These are phyloP conservation scores for Sphenopsis melanotis DNA, from an alignment of 2,797 vertebrate species.

Conservation along the genomic window DNA sequence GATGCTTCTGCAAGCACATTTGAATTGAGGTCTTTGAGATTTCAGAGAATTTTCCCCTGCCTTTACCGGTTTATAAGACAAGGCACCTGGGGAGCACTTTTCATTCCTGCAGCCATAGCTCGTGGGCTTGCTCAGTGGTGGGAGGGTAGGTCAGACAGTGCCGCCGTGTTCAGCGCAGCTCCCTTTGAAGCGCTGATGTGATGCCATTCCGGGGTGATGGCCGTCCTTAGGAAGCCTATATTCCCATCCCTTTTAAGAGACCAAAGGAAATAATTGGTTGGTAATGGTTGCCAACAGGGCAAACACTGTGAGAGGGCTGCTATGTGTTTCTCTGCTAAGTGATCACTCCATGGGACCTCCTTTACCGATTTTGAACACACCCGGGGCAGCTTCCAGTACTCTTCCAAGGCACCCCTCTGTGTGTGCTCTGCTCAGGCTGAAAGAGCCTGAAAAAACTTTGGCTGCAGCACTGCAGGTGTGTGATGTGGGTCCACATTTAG, in stretches of 20 bases:
- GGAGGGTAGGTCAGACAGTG: not conserved
- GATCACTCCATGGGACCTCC: not conserved
- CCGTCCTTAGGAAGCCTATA: not conserved
- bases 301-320: not conserved
- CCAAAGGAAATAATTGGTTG: not conserved
- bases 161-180: not conserved
- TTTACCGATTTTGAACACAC: not conserved
- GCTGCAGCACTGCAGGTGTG: not conserved
- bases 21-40: not conserved
- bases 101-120: not conserved
- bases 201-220: not conserved
- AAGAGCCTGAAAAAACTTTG: not conserved
- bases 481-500: no score
- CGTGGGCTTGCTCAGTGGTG: not conserved
- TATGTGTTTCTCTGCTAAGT: not conserved
- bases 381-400: accelerated
- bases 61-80: not conserved
- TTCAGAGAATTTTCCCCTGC: not conserved
- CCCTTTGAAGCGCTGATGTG: not conserved
- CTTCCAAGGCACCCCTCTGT: not conserved
- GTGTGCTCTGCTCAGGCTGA: not conserved
- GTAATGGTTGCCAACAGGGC: not conserved
- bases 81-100: not conserved
- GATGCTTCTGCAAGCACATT: not conserved
- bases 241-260: not conserved